Percentiles rank a stretch among this genome's conserved stretches.
These are phyloP conservation scores for Choristoneura fumiferana DNA, from an alignment of 1,140 invertebrate genomes.

Conservation along the genomic window DNA sequence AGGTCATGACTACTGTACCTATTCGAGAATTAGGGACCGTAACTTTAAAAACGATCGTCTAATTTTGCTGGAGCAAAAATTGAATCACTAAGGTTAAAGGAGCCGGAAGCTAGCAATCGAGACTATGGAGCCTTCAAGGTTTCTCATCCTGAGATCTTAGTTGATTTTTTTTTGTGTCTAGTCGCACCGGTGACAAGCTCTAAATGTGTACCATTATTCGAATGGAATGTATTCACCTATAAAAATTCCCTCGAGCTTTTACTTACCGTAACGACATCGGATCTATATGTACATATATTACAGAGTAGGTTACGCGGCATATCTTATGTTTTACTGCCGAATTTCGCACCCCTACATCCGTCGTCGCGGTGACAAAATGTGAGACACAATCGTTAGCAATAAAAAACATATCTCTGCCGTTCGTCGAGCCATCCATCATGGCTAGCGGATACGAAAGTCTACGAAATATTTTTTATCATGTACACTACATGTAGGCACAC, in stretches of 20 bases:
- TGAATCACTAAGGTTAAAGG: too few relatives aligned
- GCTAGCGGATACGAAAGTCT: neutral
- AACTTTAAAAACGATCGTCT: too few relatives aligned
- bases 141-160: too few relatives aligned
- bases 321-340: constrained; percentile 18
- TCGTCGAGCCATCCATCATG: constrained; percentile 1
- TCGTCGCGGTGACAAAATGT: neutral
- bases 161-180: too few relatives aligned
- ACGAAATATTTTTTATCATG: neutral
- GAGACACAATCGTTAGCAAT: constrained; percentile 13
- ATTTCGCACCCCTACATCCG: neutral
- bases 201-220: constrained; percentile 2
- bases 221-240: constrained; percentile 9
- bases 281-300: constrained; percentile 4
- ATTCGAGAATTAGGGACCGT: too few relatives aligned
- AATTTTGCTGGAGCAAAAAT: too few relatives aligned
- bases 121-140: too few relatives aligned
- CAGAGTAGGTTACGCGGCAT: neutral
- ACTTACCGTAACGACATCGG: constrained; percentile 6
- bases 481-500: too few relatives aligned
- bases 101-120: too few relatives aligned
- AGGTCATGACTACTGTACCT: too few relatives aligned
- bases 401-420: constrained; percentile 1
- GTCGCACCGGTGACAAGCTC: too few relatives aligned
- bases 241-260: constrained; percentile 12